Evolutionary conservation across 23 tunicate species (phyloP), one percentile per base, ranked within the genome.

Genomic region (Halocynthia aurantium): DNA sequence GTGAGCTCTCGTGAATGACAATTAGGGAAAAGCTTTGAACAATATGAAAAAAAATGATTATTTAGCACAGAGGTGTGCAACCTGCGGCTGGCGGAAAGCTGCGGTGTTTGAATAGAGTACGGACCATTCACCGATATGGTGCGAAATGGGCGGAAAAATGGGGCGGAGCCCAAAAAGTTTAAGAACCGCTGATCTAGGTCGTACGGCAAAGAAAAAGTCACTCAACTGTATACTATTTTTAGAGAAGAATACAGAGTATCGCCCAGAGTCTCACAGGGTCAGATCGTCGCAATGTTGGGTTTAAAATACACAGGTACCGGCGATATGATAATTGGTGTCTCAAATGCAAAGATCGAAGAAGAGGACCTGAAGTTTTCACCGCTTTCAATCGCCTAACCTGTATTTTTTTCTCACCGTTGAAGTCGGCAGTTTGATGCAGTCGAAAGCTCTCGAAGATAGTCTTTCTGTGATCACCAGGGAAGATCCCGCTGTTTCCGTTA

Each of bases 321-420:
- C 12, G 98, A 93, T 55, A 93, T 94, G 6, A 19, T 93, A 62
- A 77, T 5, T 20, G 52, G 67, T 8, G 9, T 9, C 9, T 55
- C 62, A 9, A 40, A 22, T 40, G 19, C 19, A 11, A 31, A 63
- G 13, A 77, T 86, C 10, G 75, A 82, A 6, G 44, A 31, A 31
- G 44, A 31, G 44, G 44, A 31, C 44, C 44, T 31, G 4, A 31
- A 31, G 44, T 31, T 31, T 31, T 69, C 88, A 20, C 70, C 92
- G 55, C 84, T 92, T 22, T 72, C 82, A 13, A 63, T 92, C 21
- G 93, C 91, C 50, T 86, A 92, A 69, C 92, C 98, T 12, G 98
- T 92, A 0, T 92, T 81, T 63, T n/a, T 92, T 80, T 55, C 80
- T 93, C 52, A 71, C 98, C 6, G 75, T 92, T 61, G 83, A 82